Evolutionary conservation across 2,113 vertebrate genomes (phyloP), one percentile per base, ranked within the genome.

Genomic region (Eudorcas thomsonii): DNA sequence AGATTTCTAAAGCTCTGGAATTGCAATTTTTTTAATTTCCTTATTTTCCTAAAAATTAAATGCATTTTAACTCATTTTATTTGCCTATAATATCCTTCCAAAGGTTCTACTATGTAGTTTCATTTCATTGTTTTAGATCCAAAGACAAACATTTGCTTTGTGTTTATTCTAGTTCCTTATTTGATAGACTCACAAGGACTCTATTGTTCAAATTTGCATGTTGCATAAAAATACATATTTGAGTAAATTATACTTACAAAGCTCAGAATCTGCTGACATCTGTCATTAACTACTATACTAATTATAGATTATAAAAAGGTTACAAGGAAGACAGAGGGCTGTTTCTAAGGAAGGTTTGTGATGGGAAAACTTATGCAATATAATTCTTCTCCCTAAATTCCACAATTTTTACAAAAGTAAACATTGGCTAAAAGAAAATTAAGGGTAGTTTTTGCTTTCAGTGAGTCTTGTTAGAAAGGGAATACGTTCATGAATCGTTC

Each of bases 161-260:
- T 80, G 36, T 82, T 97, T 80, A 60, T 60, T 83, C 21, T 43
- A 90, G 43, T 96, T 97, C 92, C 92, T 96, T 86, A 91, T 97
- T 91, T 74, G 74, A 96, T 11, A 90, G 77, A 88, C 54, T 86
- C 6, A 62, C 60, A 96, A 98, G 87, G 45, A 74, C 84, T 77
- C 48, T 60, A 87, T 86, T 97, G 84, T 98, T 98, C 17, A 93
- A 83, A 96, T 97, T 98, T 96, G 96, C 93, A 94, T 98, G 87
- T n/a, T 62, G 50, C 78, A 96, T 93, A 92, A 95, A 97, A 96
- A 97, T 88, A 71, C 5, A 25, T 78, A 96, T 97, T 97, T 98
- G 89, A 93, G 50, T 97, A 97, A 88, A 97, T 98, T 97, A 96
- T 77, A 97, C 93, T 96, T 95, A 90, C 91, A 98, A 97, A 98